Conservation (phyloP, 2,797 vertebrate species). For the Muscicapa striata region DNA sequence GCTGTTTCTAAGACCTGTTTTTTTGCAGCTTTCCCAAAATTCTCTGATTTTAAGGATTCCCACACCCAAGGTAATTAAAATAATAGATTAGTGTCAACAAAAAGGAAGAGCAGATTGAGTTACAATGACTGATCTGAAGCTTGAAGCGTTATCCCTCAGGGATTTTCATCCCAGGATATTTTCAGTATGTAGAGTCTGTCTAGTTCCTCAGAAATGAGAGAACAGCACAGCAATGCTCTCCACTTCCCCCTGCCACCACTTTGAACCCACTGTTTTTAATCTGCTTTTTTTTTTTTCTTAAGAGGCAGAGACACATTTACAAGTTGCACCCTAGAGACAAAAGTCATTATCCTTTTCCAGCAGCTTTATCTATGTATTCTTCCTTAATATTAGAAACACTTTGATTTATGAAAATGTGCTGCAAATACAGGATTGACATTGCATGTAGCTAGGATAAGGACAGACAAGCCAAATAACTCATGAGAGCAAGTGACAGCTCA, state of each 20-base stretch:
- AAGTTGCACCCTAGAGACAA: background rate
- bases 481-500: background rate
- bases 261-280: background rate
- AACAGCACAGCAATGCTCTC: background rate
- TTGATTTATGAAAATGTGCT: background rate
- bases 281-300: background rate
- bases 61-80: background rate
- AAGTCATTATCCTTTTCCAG: background rate
- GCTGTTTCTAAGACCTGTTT: too few species aligned
- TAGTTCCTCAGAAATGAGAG: background rate
- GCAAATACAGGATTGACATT: background rate
- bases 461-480: background rate
- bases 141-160: fast-evolving
- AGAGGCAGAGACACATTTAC: background rate
- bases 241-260: background rate
- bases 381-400: background rate
- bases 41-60: too few species aligned
- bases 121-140: background rate
- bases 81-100: background rate
- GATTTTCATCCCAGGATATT: background rate
- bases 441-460: background rate
- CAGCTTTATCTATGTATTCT: background rate
- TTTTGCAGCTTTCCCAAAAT: too few species aligned
- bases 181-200: background rate
- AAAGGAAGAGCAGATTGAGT: background rate